Evolutionary conservation across 1,140 invertebrate genomes (phyloP).

Genomic region (Zaprionus ornatus): DNA sequence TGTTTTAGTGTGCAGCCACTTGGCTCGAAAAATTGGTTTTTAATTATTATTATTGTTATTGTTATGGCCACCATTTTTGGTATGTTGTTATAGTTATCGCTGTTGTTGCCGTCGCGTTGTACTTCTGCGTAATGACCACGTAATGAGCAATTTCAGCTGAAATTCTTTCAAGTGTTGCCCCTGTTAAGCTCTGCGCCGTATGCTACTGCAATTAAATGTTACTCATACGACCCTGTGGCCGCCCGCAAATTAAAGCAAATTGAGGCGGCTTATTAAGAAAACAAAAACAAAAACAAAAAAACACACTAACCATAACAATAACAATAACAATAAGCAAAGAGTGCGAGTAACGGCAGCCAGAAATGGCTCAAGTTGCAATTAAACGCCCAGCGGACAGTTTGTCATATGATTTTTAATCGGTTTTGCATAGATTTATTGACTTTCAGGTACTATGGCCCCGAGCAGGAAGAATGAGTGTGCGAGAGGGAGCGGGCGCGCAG

Average conservation of each 20-base stretch:
- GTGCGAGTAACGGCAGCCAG: slow-evolving; percentile 2
- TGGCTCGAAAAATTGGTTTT: slow-evolving; percentile 72
- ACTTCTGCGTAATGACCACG: slow-evolving; percentile 64
- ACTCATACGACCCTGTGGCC: slow-evolving; percentile 80
- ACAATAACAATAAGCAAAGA: slow-evolving; percentile 1
- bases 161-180: slow-evolving; percentile 66
- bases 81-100: slow-evolving; percentile 29
- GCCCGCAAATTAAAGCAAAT: slow-evolving; percentile 77
- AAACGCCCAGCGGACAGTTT: slow-evolving; percentile 57
- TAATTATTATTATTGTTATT: slow-evolving; percentile 80
- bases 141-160: slow-evolving; percentile 75
- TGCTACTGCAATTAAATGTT: slow-evolving; percentile 71
- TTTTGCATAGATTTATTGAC: slow-evolving; percentile 79
- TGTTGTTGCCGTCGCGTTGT: slow-evolving; percentile 34
- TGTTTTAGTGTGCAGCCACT: slow-evolving; percentile 47
- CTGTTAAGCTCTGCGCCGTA: slow-evolving; percentile 46
- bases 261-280: slow-evolving; percentile 69
- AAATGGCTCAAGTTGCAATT: slow-evolving; percentile 63
- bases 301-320: slow-evolving; percentile 5
- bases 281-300: slow-evolving; percentile 4
- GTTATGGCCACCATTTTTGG: slow-evolving; percentile 48
- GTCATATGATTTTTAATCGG: slow-evolving; percentile 75
- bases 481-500: slow-evolving; percentile 14
- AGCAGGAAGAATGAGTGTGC: slow-evolving; percentile 68
- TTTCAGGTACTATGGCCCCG: slow-evolving; percentile 18